Evolutionary conservation across 2,113 vertebrate species (phyloP).

Genomic region (Elephantulus edwardii): DNA sequence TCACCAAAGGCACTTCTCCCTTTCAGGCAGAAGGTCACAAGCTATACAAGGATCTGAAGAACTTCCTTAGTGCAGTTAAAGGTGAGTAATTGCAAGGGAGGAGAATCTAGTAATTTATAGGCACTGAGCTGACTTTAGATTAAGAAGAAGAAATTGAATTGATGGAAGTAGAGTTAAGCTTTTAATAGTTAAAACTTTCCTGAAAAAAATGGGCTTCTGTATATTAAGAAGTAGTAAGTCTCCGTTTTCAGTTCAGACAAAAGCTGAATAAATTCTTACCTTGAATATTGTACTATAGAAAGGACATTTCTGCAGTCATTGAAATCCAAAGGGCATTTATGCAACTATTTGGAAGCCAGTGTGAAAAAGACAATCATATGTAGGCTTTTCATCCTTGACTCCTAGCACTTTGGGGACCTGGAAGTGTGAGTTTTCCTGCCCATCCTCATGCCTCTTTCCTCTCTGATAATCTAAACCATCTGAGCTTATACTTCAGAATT

Average conservation of each 20-base stretch:
- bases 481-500: neutral
- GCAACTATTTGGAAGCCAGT: neutral
- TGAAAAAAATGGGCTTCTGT: constrained; percentile 1
- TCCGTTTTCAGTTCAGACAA: constrained; percentile 1
- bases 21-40: constrained; percentile 91
- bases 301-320: neutral
- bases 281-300: neutral
- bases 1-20: constrained; percentile 37
- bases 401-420: neutral
- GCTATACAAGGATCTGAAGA: constrained; percentile 93
- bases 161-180: neutral
- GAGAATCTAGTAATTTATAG: neutral
- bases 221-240: neutral
- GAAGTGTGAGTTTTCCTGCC: neutral
- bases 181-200: constrained; percentile 19
- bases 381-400: neutral
- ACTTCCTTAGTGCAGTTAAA: constrained; percentile 90
- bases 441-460: neutral
- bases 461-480: neutral
- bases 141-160: constrained; percentile 33
- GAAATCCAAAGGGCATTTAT: neutral
- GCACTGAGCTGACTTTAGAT: neutral
- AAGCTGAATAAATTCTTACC: constrained; percentile 7
- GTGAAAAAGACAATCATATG: neutral
- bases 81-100: constrained; percentile 79